A percentile compares a stretch with the other conserved stretches of the same genome.
phyloP scores from a whole-genome alignment of 1,140 invertebrate species.

The Paraescarpia echinospica region DNA sequence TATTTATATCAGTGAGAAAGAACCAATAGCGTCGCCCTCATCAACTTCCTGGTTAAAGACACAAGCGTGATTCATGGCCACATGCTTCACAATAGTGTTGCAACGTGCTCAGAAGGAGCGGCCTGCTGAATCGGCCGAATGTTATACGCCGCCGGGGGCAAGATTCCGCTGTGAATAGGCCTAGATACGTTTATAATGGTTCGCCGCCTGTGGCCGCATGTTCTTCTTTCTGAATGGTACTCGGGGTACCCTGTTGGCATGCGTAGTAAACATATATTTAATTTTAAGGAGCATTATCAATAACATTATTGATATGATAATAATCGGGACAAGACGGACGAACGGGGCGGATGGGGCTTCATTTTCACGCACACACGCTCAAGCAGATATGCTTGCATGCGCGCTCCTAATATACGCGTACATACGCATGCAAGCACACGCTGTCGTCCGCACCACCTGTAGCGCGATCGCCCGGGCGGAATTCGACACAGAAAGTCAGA shows the following conservation, averaged over 20 bases:
- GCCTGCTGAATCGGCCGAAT: not conserved
- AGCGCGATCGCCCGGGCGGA: too few relatives aligned
- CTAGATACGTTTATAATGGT: not conserved
- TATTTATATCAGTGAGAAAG: not conserved
- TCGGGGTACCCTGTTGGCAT: not conserved
- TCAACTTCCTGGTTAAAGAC: not conserved
- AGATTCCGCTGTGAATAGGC: not conserved
- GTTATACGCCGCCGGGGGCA: not conserved
- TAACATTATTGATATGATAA: not conserved
- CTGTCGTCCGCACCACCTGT: not conserved
- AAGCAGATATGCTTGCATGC: not conserved
- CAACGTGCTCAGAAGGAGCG: not conserved
- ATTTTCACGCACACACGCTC: not conserved
- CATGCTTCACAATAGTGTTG: not conserved
- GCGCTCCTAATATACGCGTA: too few relatives aligned
- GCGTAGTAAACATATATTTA: not conserved
- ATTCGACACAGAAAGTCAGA: not conserved
- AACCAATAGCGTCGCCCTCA: not conserved
- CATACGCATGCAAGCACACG: too few relatives aligned
- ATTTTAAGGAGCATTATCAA: not conserved
- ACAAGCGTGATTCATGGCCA: not conserved
- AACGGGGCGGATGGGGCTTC: too few relatives aligned
- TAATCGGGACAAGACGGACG: not conserved
- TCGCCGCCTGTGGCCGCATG: not conserved
- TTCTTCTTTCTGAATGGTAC: not conserved